Conservation (phyloP, 2,113 vertebrate genomes). For the Spheniscus mendiculus region DNA sequence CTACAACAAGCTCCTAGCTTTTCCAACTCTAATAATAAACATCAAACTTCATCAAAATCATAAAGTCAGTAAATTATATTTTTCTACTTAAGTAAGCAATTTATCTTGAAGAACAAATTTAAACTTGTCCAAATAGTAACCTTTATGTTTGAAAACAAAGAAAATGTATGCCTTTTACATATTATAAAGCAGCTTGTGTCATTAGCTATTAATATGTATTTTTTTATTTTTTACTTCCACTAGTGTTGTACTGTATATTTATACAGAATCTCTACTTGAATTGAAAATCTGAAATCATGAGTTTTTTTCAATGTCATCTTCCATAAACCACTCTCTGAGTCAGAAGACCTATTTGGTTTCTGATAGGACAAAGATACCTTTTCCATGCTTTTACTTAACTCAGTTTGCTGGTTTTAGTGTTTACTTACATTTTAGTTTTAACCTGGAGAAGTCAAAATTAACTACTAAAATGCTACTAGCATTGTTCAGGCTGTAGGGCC, state of each 20-base stretch:
- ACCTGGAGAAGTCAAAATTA: background rate
- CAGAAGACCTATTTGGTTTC: background rate
- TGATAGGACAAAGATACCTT: background rate
- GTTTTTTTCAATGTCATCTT: background rate
- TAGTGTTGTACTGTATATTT: background rate
- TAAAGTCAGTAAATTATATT: background rate
- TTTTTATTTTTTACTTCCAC: background rate
- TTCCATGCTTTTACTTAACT: background rate
- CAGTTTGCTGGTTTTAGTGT: background rate
- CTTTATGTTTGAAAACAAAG: background rate
- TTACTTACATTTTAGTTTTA: background rate
- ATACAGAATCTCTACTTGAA: background rate
- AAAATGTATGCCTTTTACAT: background rate
- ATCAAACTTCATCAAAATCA: background rate
- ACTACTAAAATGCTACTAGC: background rate
- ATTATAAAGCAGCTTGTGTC: background rate
- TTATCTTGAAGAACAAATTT: background rate
- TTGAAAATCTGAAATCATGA: background rate
- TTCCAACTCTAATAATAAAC: background rate
- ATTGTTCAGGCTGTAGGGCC: accelerated
- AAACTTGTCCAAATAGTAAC: background rate
- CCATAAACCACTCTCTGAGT: background rate
- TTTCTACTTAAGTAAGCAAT: background rate
- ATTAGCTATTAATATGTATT: background rate
- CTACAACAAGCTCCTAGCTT: background rate